phyloP scores from a whole-genome alignment of 2,888 invertebrate species.

The Pollenia labialis region DNA sequence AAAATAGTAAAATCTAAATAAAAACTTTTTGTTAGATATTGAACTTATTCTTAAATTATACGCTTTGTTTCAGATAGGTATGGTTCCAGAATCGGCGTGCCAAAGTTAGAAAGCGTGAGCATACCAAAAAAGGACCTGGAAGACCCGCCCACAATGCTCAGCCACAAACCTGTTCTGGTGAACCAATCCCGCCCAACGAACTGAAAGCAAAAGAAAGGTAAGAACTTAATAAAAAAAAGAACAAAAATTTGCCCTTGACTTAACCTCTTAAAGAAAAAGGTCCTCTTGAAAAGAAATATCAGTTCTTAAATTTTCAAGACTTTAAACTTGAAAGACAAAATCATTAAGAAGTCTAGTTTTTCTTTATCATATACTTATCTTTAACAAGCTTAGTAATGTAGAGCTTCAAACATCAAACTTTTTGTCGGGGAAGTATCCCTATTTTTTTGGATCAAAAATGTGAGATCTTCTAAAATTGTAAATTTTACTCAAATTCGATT shows the following conservation, averaged over 20 bases:
- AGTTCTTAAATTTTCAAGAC: no score
- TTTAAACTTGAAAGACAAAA: no score
- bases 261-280: no score
- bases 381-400: no score
- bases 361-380: no score
- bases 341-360: no score
- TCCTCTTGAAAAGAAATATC: neutral
- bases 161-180: constrained; percentile 98
- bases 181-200: constrained; percentile 97
- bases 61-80: constrained; percentile 90
- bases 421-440: no score
- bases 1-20: no score
- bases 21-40: neutral
- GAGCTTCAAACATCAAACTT: no score
- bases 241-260: neutral
- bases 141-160: constrained; percentile 99
- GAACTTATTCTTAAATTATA: constrained; percentile 84
- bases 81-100: constrained; percentile 99
- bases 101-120: constrained; percentile 99
- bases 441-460: no score
- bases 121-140: constrained; percentile 99
- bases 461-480: no score
- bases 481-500: no score
- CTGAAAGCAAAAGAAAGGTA: constrained; percentile 92
- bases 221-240: constrained; percentile 77